phyloP scores from a whole-genome alignment of 64 coral and sea anemone species.

The Porites lutea region DNA sequence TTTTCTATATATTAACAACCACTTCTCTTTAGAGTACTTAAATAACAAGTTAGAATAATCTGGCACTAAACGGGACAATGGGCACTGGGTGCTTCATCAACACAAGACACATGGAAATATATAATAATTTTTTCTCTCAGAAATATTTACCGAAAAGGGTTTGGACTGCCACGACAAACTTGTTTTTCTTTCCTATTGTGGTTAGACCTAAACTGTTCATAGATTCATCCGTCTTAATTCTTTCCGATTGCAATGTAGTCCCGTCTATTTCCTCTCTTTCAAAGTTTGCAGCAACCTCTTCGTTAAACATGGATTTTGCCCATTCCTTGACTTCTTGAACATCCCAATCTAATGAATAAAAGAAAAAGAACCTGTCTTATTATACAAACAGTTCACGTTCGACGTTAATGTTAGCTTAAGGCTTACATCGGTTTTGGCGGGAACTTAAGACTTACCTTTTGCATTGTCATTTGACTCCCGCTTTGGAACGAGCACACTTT shows the following conservation, averaged over 20 bases:
- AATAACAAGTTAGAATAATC: too few relatives aligned
- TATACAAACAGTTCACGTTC: background rate
- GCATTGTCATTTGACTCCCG: background rate
- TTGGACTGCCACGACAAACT: background rate
- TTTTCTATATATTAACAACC: too few relatives aligned
- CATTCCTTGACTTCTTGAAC: background rate
- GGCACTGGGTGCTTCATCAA: too few relatives aligned
- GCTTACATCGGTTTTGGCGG: background rate
- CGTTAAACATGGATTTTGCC: background rate
- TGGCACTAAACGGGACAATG: too few relatives aligned
- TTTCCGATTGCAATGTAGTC: background rate
- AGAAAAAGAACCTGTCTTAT: background rate
- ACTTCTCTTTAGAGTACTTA: too few relatives aligned
- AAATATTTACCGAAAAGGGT: background rate
- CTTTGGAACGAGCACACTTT: background rate
- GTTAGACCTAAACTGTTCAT: background rate
- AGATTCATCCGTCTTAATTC: background rate
- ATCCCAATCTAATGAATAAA: slow-evolving; percentile 3
- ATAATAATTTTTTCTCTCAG: too few relatives aligned
- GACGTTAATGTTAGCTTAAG: background rate
- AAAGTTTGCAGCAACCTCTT: background rate
- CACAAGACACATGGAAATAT: too few relatives aligned
- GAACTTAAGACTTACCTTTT: slow-evolving; percentile 8
- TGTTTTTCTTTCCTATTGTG: slow-evolving; percentile 2
- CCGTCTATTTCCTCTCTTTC: background rate